Conservation (phyloP, 2,888 invertebrate genomes). For the Gymnosoma rotundatum region DNA sequence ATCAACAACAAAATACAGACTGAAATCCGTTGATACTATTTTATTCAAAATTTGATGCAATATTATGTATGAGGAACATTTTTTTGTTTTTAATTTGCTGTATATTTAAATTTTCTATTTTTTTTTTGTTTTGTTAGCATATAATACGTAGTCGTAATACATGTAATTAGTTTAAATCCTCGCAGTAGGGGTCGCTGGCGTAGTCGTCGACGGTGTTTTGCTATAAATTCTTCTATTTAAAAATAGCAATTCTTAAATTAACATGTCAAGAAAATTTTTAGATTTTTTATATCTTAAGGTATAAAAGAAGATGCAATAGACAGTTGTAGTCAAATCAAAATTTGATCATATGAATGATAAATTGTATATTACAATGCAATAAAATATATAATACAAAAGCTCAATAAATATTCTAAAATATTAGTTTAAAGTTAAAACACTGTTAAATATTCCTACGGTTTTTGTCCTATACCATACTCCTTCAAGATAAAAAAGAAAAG, state of each 20-base stretch:
- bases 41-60: conserved; percentile 52
- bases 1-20: conserved; percentile 52
- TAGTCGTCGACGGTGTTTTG: conserved; percentile 4
- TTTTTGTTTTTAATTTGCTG: conserved; percentile 49
- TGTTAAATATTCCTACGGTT: too few species aligned
- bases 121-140: conserved; percentile 47
- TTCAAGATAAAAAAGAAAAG: too few species aligned
- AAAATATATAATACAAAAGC: too few species aligned
- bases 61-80: conserved; percentile 49
- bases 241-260: conserved; percentile 67
- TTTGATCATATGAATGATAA: not conserved
- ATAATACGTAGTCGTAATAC: conserved; percentile 23
- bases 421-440: too few species aligned
- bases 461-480: too few species aligned
- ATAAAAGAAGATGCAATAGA: conserved; percentile 41
- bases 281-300: conserved; percentile 42
- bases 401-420: too few species aligned
- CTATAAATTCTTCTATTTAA: conserved; percentile 51
- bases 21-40: conserved; percentile 41
- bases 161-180: conserved; percentile 29
- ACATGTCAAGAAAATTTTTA: conserved; percentile 51
- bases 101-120: conserved; percentile 19
- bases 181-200: not conserved
- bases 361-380: too few species aligned
- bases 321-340: conserved; percentile 45